Base-by-base conservation (phyloP, 2,888 invertebrate genomes). In the Branchipolynoe longqiensis region DNA sequence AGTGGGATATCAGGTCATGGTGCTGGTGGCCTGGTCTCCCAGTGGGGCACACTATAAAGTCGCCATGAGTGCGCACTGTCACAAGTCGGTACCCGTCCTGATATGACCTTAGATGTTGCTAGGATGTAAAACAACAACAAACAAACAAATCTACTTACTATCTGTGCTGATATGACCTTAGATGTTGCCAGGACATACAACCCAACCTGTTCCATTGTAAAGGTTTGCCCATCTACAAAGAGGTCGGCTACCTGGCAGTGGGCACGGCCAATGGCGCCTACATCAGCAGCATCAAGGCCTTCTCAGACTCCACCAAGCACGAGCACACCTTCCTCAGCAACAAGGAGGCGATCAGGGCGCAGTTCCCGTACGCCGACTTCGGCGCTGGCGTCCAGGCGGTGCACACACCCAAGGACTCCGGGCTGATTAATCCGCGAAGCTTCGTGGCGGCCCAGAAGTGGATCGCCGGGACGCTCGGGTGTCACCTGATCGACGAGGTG, bases 361-460 rank as follows among this genome's bases (percentile, higher is more conserved):
- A 36, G 22, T 82, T 58, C 38, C 82, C 82, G 2, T 82, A 58
- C 38, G 12, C 58, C 18, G 33, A 58, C n/a, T 56, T 82, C 25
- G 31, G 4, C 12, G 0, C 14, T 36, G 82, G 33, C 22, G 33
- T 2, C 38, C 56, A 82, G 31, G 36, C 4, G 0, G 22, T 82
- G 1, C n/a, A 28, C n/a, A 31, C 58, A 6, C 1, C 56, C 14
- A 58, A 58, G 33, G 38, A 58, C 22, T 82, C 82, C 2, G 82
- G 82, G 48, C 33, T 58, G n/a, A 56, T 82, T 25, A 82, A 82
- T 36, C 82, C 82, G 28, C 6, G 82, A 36, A 54, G 31, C 1
- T 38, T 82, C 1, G 58, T 82, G 8, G 58, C 56, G 58, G 82
- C 82, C 0, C 56, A 82, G 82, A 58, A 56, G 38, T 1, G 18